These are phyloP conservation scores for Ceratoteleas bidentatus DNA, from an alignment of 1,140 invertebrate species.

Conservation along the genomic window DNA sequence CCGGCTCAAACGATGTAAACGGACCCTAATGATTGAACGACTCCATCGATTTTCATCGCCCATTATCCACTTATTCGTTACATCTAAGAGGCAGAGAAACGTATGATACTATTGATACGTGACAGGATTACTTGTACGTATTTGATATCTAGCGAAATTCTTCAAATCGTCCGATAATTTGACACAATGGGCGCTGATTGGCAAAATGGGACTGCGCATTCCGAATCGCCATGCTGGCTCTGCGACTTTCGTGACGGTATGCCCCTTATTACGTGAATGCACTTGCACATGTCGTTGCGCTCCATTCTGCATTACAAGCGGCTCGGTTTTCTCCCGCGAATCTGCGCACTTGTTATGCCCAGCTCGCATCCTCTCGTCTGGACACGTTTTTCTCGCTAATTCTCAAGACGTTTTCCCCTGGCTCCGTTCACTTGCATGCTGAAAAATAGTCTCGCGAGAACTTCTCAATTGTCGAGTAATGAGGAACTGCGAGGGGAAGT, in stretches of 20 bases:
- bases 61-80: too few species aligned
- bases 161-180: not conserved
- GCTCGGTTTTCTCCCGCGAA: slow-evolving; percentile 12
- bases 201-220: not conserved
- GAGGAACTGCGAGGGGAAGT: too few species aligned
- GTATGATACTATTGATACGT: too few species aligned
- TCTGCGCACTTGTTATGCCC: slow-evolving; percentile 8
- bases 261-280: slow-evolving; percentile 44
- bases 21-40: not conserved
- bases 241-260: slow-evolving; percentile 41
- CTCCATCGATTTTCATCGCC: too few species aligned
- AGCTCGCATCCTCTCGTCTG: slow-evolving; percentile 9
- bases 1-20: not conserved
- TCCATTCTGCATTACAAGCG: slow-evolving; percentile 43
- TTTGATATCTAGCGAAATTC: not conserved
- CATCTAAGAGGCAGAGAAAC: too few species aligned
- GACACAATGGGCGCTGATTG: not conserved
- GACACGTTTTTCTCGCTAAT: slow-evolving; percentile 16
- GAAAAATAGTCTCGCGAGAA: too few species aligned
- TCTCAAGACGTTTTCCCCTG: slow-evolving; percentile 20
- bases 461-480: too few species aligned
- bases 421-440: too few species aligned
- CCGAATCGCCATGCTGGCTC: not conserved
- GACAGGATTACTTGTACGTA: too few species aligned
- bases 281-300: slow-evolving; percentile 38